phyloP scores from a whole-genome alignment of 2,113 vertebrate genomes.

The Microcebus jonahi region DNA sequence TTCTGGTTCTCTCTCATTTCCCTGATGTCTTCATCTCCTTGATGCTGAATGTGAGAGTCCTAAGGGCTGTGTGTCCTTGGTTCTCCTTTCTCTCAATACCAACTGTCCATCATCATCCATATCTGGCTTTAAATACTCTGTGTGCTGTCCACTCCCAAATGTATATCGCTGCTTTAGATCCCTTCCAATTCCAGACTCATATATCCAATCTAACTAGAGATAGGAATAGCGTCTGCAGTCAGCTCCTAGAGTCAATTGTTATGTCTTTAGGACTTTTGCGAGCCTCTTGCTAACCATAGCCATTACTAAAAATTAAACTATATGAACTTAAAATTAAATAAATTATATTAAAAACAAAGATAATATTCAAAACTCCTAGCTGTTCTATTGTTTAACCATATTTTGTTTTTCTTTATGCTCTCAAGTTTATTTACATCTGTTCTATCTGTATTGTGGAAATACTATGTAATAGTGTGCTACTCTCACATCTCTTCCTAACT shows the following conservation, averaged over 20 bases:
- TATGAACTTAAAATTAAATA: conserved; percentile 16
- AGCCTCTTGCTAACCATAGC: background rate
- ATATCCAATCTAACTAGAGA: background rate
- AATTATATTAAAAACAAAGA: conserved; percentile 41
- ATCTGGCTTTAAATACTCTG: background rate
- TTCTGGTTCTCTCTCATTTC: background rate
- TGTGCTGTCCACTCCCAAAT: background rate
- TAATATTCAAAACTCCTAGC: background rate
- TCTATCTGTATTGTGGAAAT: background rate
- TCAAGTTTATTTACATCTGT: background rate
- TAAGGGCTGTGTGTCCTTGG: background rate
- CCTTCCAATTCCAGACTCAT: background rate
- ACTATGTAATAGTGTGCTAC: background rate
- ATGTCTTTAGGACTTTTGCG: conserved; percentile 36
- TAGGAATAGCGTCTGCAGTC: background rate
- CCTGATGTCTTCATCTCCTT: background rate
- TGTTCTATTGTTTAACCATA: background rate
- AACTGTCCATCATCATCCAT: background rate
- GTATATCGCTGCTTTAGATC: background rate
- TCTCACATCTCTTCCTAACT: background rate
- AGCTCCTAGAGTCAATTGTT: background rate
- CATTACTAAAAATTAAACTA: conserved; percentile 47
- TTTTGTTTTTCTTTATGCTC: conserved; percentile 17
- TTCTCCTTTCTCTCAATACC: background rate
- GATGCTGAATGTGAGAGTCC: background rate